phyloP scores from a whole-genome alignment of 2,797 vertebrate genomes.

The Etheostoma perlongum region DNA sequence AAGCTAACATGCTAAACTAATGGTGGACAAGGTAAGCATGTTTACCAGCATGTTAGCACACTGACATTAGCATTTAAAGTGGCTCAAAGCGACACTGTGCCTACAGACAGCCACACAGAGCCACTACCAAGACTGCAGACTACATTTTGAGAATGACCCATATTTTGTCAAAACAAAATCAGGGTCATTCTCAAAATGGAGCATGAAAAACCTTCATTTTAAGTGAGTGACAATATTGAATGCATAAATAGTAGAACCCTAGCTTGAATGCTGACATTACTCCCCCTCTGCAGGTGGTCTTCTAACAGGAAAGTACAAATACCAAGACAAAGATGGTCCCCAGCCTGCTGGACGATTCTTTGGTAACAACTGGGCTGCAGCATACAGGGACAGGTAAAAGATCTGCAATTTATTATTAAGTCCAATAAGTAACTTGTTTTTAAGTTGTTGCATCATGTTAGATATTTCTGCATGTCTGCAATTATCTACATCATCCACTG shows the following conservation, averaged over 20 bases:
- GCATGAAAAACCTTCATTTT: not conserved
- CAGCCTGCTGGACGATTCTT: conserved; percentile 93
- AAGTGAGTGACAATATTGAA: not conserved
- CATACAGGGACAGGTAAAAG: conserved; percentile 90
- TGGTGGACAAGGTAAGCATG: too few species aligned
- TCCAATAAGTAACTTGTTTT: not conserved
- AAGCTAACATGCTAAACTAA: too few species aligned
- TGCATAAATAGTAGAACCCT: not conserved
- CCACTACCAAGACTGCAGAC: not conserved
- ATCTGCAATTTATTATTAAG: not conserved
- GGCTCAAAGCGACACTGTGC: not conserved
- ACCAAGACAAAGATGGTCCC: conserved; percentile 87
- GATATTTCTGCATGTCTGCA: not conserved
- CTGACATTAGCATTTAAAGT: not conserved
- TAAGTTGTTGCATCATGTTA: not conserved
- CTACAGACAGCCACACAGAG: not conserved
- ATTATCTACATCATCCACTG: not conserved
- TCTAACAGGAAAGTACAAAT: conserved; percentile 94
- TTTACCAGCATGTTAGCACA: not conserved
- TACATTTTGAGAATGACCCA: too few species aligned
- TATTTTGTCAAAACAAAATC: not conserved
- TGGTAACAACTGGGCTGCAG: conserved; percentile 89
- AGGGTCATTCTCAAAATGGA: not conserved
- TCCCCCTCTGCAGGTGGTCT: conserved; percentile 87
- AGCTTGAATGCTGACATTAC: not conserved